Conservation (phyloP, 2,797 vertebrate genomes). For the Atherinosoma microstoma region DNA sequence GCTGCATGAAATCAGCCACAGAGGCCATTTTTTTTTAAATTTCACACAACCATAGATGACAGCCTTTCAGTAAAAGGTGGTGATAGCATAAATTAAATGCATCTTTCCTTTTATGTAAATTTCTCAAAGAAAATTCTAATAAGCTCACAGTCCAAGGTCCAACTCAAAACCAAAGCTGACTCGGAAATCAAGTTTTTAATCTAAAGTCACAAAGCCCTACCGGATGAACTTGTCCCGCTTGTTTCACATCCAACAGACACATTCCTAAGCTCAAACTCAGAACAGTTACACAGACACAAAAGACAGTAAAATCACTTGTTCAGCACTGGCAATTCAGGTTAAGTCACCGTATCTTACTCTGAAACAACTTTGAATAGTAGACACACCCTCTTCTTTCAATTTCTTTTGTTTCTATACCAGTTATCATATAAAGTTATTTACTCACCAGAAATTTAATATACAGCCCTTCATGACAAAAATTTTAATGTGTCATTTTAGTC, state of each 20-base stretch:
- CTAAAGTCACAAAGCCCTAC: neutral
- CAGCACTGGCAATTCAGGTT: slow-evolving; percentile 31
- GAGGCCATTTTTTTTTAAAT: neutral
- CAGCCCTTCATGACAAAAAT: neutral
- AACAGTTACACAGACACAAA: neutral
- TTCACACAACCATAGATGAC: neutral
- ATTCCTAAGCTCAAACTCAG: neutral
- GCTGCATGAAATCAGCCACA: neutral
- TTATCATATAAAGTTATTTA: neutral
- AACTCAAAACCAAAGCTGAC: neutral
- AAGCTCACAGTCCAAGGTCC: neutral
- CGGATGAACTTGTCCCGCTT: slow-evolving; percentile 29
- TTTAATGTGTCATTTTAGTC: neutral
- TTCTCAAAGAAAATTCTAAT: neutral
- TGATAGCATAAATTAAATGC: too few species aligned
- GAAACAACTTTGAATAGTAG: neutral
- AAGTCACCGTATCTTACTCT: neutral
- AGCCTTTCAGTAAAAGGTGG: too few species aligned
- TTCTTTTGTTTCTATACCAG: neutral
- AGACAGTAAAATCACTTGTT: neutral
- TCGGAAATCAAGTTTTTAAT: neutral
- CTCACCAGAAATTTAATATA: neutral
- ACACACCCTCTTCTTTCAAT: slow-evolving; percentile 6
- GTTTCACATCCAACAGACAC: slow-evolving; percentile 24
- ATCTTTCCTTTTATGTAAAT: too few species aligned